Conservation (phyloP, 1,140 invertebrate genomes). For the Calycopis cecrops region DNA sequence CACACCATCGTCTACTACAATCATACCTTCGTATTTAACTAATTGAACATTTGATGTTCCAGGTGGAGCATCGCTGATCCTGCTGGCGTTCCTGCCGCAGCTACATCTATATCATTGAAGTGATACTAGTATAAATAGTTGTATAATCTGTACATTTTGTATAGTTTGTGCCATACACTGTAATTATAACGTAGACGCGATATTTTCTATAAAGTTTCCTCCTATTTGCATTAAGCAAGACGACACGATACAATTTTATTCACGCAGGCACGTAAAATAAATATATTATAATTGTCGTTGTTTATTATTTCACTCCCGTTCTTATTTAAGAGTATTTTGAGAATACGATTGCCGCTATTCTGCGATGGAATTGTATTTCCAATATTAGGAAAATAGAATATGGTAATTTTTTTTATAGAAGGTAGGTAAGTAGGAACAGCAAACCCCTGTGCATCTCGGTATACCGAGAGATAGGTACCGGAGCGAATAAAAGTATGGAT, state of each 20-base stretch:
- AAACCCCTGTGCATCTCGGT: no score
- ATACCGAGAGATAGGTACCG: no score
- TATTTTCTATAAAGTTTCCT: conserved; percentile 65
- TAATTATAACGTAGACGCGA: conserved; percentile 60
- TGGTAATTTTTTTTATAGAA: no score
- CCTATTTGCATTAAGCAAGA: conserved; percentile 60
- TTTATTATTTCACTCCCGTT: conserved; percentile 23
- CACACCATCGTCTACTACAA: no score
- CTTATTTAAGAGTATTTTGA: not conserved
- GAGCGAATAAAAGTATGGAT: no score
- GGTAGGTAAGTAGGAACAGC: no score
- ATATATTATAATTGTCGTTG: conserved; percentile 37
- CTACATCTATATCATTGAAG: conserved; percentile 69
- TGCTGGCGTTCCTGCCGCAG: conserved; percentile 39
- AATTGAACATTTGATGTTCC: conserved; percentile 27
- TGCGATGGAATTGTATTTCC: no score
- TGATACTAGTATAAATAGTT: conserved; percentile 67
- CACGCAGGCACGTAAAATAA: conserved; percentile 63
- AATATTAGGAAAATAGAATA: no score
- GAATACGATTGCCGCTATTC: no score
- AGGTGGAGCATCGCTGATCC: conserved; percentile 46
- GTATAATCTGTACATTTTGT: conserved; percentile 71
- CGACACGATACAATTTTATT: conserved; percentile 65
- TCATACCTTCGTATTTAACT: no score
- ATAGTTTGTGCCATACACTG: conserved; percentile 69